These are phyloP conservation scores for Megalurothrips usitatus DNA, from an alignment of 2,888 invertebrate genomes.

Conservation along the genomic window DNA sequence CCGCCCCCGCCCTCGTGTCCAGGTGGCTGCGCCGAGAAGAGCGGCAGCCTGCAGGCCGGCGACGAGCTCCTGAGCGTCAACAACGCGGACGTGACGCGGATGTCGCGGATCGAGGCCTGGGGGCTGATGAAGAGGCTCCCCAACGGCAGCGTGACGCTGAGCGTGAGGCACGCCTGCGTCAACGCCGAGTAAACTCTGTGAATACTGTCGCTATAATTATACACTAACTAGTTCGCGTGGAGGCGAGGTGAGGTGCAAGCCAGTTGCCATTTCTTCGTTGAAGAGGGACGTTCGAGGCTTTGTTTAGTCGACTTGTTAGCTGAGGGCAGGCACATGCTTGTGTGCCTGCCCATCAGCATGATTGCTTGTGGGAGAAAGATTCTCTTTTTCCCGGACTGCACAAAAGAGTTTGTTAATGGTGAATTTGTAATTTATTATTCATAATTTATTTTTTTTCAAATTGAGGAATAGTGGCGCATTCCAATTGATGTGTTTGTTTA, in stretches of 20 bases:
- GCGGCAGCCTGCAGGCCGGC: constrained; percentile 74
- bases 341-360: background rate
- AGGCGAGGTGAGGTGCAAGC: background rate
- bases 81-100: constrained; percentile 69
- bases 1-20: constrained; percentile 39
- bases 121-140: constrained; percentile 84
- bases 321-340: background rate
- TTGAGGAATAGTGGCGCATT: background rate
- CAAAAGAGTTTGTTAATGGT: background rate
- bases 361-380: background rate
- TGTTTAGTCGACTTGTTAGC: background rate
- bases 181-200: background rate
- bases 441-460: constrained; percentile 17
- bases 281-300: constrained; percentile 11
- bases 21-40: constrained; percentile 89
- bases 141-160: constrained; percentile 71
- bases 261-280: constrained; percentile 6
- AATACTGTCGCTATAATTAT: background rate
- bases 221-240: background rate
- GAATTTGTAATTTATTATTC: background rate
- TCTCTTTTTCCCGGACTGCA: background rate
- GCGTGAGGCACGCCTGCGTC: constrained; percentile 46
- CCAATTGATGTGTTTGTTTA: background rate
- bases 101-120: constrained; percentile 94
- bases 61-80: constrained; percentile 85